phyloP scores from a whole-genome alignment of 2,888 invertebrate species.

The Periphyllus acericola region DNA sequence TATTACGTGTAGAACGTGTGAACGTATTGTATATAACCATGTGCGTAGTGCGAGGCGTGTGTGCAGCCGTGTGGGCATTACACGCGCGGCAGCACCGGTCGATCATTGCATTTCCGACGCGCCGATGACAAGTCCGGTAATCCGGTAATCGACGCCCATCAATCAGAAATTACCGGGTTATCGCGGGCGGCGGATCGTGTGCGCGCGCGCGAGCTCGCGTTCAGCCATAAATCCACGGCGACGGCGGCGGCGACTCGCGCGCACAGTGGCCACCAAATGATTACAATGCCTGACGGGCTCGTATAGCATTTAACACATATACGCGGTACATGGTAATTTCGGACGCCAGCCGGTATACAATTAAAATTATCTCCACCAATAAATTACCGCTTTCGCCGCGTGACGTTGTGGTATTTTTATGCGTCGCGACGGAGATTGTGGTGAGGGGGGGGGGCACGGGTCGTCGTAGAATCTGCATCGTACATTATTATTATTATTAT shows the following conservation, averaged over 20 bases:
- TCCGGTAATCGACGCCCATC: slow-evolving; percentile 55
- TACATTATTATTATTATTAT: not conserved
- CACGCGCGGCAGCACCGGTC: not conserved
- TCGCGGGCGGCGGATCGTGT: slow-evolving; percentile 36
- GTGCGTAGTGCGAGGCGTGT: not conserved
- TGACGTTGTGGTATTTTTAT: too few relatives aligned
- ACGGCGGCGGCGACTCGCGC: slow-evolving; percentile 17
- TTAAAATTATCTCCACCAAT: slow-evolving; percentile 55
- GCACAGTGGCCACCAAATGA: slow-evolving; percentile 55
- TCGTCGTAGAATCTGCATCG: not conserved
- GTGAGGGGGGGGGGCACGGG: not conserved
- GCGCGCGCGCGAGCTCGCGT: slow-evolving; percentile 3
- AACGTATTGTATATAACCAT: too few relatives aligned
- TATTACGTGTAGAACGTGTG: too few relatives aligned
- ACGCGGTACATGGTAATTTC: slow-evolving; percentile 38
- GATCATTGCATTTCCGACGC: slow-evolving; percentile 47
- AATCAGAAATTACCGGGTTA: slow-evolving; percentile 44
- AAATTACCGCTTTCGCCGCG: slow-evolving; percentile 41
- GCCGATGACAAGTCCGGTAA: slow-evolving; percentile 43
- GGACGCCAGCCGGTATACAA: slow-evolving; percentile 50
- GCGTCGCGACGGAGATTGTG: too few relatives aligned
- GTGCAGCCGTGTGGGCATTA: too few relatives aligned
- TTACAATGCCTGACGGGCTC: slow-evolving; percentile 54
- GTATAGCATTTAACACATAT: slow-evolving; percentile 31
- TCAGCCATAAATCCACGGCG: slow-evolving; percentile 37